Base-by-base conservation (phyloP, 1,140 invertebrate species). In the Lamellibrachia luymesi region DNA sequence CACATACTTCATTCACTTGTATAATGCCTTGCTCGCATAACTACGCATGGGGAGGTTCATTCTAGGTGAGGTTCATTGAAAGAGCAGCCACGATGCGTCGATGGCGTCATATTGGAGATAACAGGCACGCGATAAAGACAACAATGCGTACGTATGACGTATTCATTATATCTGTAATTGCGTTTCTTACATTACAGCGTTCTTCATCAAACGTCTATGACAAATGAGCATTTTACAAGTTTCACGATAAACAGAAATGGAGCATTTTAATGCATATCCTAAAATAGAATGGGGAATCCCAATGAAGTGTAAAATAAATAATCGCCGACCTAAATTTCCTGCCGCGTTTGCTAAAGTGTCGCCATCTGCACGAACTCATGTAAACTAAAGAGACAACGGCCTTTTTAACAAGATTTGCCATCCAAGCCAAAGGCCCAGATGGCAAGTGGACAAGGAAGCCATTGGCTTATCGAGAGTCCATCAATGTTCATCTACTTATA, bases 231-330 rank as follows among this genome's bases (percentile, higher is more conserved):
- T 22, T 80, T 17, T 22, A 22, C 13, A 80, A 80, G 17, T 80
- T 10, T 80, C 17, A 80, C 13, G 25, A 80, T 80, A 80, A 80
- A 80, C 64, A 4, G 13, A 80, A 80, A 80, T 22, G 13, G 4
- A 22, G 64, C 64, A 80, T 80, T 80, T 80, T 80, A 4, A 17
- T 22, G 13, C 13, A 80, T 80, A 80, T 80, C 64, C 64, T 80
- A 80, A 80, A 80, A 80, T 80, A 80, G 64, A 80, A 80, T 80
- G 64, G 64, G 64, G 64, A 80, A 80, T 80, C 25, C 64, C 64
- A 17, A 2, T 10, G 64, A 80, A 80, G 64, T 80, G 64, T 80
- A 80, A 80, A 4, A 80, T 22, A 80, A 80, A 80, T 80, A 80
- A 80, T 80, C 64, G 64, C 64, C 64, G 13, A 2, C 64, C 64